phyloP scores from a whole-genome alignment of 2,888 invertebrate species.

The Eumerus sabulonum region DNA sequence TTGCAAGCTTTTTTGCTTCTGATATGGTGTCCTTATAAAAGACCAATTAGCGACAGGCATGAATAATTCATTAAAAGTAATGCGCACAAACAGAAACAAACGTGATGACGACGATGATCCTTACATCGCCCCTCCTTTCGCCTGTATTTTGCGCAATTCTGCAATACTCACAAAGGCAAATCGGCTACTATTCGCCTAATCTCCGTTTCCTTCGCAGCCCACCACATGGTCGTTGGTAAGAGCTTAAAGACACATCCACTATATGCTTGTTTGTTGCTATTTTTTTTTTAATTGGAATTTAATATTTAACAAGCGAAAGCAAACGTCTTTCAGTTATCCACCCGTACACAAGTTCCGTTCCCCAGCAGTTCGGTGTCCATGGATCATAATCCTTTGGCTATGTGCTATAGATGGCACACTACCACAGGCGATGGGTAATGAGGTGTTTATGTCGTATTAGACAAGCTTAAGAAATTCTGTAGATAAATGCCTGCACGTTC shows the following conservation, averaged over 20 bases:
- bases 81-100: constrained; percentile 16
- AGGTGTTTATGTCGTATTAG: constrained; percentile 15
- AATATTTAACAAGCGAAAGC: constrained; percentile 43
- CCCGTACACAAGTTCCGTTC: too few relatives aligned
- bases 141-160: not conserved
- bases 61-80: constrained; percentile 42
- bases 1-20: not conserved
- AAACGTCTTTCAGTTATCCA: too few relatives aligned
- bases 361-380: not conserved
- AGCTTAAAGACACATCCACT: constrained; percentile 16
- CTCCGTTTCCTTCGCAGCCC: not conserved
- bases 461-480: constrained; percentile 42
- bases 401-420: constrained; percentile 42
- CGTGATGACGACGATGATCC: not conserved
- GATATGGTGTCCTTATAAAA: constrained; percentile 24
- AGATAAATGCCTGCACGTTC: too few relatives aligned
- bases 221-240: not conserved
- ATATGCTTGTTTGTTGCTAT: not conserved
- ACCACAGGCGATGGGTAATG: constrained; percentile 21
- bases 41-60: constrained; percentile 62
- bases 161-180: constrained; percentile 1
- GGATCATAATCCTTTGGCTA: not conserved
- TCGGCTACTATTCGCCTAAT: not conserved
- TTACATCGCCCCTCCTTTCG: not conserved
- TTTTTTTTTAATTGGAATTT: constrained; percentile 59